Base-by-base conservation (phyloP, 2,797 vertebrate genomes). In the Melanotaenia parkinsoni region DNA sequence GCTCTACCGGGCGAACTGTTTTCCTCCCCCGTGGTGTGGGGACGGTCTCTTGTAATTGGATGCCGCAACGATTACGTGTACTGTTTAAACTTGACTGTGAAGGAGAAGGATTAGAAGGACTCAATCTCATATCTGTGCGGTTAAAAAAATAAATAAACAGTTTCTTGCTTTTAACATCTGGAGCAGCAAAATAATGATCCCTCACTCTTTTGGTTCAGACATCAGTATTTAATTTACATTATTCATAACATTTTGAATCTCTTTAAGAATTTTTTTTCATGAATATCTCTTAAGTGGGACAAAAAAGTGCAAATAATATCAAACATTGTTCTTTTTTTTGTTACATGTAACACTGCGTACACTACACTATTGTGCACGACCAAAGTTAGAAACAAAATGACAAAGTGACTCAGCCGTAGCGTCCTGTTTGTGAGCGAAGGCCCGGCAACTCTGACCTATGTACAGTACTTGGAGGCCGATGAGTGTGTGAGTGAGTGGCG, bases 51-150 rank as follows among this genome's bases (percentile, higher is more conserved):
- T 0, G 70, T 98, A 53, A 91, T 99, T 56, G 98, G 98, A 22
- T 99, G 98, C 88, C 96, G 98, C 80, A 96, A 99, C 82, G 95
- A 99, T 92, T 95, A 92, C 60, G 91, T 99, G 81, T 99, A 98
- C 84, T 97, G 97, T 91, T 86, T 99, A 50, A 95, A 96, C 81
- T 83, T 98, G 71, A 75, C 37, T 26, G 54, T 70, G 13, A 3
- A 68, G 59, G 61, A 76, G 13, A 64, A 72, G 28, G 45, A 3
- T 0, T 58, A 58, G 40, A 70, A 12, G 32, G 16, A 53, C 30
- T 18, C 22, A 3, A 24, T 70, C 32, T 35, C 32, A 11, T 57
- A 74, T 60, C 38, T 72, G 20, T 18, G 61, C 53, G 7, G 5
- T 37, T 72, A 4, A 30, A 30, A 40, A 40, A 4, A 61, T 2